Evolutionary conservation across 2,888 invertebrate genomes (phyloP).

Genomic region (Atrina japonica): DNA sequence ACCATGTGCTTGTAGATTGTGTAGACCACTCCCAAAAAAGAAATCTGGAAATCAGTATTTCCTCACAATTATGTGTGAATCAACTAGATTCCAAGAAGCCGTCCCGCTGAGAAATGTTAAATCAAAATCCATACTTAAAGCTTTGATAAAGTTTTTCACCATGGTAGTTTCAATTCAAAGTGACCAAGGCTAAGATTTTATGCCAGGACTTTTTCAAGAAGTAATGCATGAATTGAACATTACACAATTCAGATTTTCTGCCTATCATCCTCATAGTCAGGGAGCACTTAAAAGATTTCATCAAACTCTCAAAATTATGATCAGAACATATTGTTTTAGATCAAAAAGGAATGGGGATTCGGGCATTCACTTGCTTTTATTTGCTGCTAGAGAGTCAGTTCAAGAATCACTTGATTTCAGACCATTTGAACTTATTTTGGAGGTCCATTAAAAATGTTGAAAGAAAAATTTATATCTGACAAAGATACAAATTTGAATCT

Average conservation of each 20-base stretch:
- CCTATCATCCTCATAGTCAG: constrained; percentile 46
- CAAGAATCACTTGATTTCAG: constrained; percentile 54
- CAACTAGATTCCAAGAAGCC: constrained; percentile 51
- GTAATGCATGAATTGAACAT: constrained; percentile 41
- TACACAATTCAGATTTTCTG: constrained; percentile 21
- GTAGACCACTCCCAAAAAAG: constrained; percentile 46
- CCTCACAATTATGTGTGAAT: not conserved
- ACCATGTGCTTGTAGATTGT: constrained; percentile 44
- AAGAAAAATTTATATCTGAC: too few relatives aligned
- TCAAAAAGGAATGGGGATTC: constrained; percentile 49
- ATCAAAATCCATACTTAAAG: constrained; percentile 44
- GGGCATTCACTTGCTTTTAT: constrained; percentile 42
- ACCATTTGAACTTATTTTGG: constrained; percentile 46
- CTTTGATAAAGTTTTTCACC: constrained; percentile 49
- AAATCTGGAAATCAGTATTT: constrained; percentile 41
- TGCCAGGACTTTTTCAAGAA: constrained; percentile 48
- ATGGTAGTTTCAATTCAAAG: constrained; percentile 48
- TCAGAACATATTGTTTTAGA: constrained; percentile 44
- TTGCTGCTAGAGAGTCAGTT: constrained; percentile 46
- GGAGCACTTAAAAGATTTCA: constrained; percentile 45
- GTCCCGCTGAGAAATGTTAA: constrained; percentile 57
- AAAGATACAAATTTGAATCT: constrained; percentile 22
- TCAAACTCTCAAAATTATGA: constrained; percentile 48
- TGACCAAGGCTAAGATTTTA: constrained; percentile 53
- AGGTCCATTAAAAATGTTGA: too few relatives aligned